These are phyloP conservation scores for Idaea dimidiata DNA, from an alignment of 2,888 invertebrate species.

Conservation along the genomic window DNA sequence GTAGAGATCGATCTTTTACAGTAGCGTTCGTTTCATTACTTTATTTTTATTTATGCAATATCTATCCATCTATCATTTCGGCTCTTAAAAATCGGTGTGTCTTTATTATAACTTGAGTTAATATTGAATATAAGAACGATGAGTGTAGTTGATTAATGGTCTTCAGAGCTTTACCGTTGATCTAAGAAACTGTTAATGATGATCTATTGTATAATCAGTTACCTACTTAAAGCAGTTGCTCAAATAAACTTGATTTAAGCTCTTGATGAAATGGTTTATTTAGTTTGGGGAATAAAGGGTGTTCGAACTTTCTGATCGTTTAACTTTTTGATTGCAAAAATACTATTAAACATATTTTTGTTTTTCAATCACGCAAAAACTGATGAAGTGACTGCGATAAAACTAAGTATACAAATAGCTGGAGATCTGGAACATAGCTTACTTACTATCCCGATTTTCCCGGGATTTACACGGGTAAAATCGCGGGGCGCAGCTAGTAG, in stretches of 20 bases:
- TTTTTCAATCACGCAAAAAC: too few species aligned
- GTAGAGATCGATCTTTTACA: neutral
- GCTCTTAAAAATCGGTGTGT: neutral
- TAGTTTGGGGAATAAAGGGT: slow-evolving; percentile 7
- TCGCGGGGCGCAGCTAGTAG: too few species aligned
- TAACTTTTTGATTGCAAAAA: slow-evolving; percentile 2
- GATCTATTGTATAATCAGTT: slow-evolving; percentile 46
- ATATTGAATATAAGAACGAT: slow-evolving; percentile 41
- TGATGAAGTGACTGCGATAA: too few species aligned
- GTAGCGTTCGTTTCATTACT: slow-evolving; percentile 5
- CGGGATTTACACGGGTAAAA: too few species aligned
- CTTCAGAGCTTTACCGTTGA: slow-evolving; percentile 37
- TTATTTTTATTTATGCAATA: slow-evolving; percentile 4
- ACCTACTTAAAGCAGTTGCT: slow-evolving; percentile 40
- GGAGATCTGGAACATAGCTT: too few species aligned
- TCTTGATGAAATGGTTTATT: slow-evolving; percentile 25
- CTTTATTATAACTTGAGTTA: slow-evolving; percentile 15
- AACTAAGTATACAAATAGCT: too few species aligned
- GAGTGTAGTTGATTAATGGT: slow-evolving; percentile 44
- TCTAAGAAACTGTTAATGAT: slow-evolving; percentile 35
- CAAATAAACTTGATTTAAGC: slow-evolving; percentile 35
- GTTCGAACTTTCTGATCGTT: slow-evolving; percentile 5
- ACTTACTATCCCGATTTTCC: too few species aligned
- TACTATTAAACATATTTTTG: too few species aligned
- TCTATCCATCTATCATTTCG: slow-evolving; percentile 3